Percentiles rank a stretch among this genome's conserved stretches.
Evolutionary conservation across 2,888 invertebrate species (phyloP).

Genomic region (Xiphydria camelus): DNA sequence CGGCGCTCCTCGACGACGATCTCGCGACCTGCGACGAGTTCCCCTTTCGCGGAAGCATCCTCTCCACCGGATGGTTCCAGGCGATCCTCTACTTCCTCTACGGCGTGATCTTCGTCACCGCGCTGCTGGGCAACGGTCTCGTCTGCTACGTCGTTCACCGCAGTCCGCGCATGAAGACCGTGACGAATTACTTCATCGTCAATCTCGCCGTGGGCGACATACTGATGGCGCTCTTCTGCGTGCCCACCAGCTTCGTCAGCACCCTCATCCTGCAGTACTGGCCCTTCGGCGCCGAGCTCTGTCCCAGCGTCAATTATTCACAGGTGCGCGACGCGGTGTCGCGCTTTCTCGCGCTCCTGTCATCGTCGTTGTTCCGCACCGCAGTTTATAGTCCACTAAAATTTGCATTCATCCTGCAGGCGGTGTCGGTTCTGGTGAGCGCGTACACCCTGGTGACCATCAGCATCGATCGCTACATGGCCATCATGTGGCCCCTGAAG

Average conservation of each 20-base stretch:
- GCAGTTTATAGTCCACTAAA: too few relatives aligned
- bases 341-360: too few relatives aligned
- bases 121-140: constrained; percentile 74
- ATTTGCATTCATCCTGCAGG: constrained; percentile 55
- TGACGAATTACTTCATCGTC: constrained; percentile 90
- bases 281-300: constrained; percentile 84
- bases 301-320: constrained; percentile 80
- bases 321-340: too few relatives aligned
- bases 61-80: constrained; percentile 65
- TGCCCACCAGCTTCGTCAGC: constrained; percentile 87
- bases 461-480: constrained; percentile 87
- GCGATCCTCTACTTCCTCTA: constrained; percentile 72
- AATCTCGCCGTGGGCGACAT: constrained; percentile 89
- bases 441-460: constrained; percentile 91
- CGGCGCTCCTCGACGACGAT: too few relatives aligned
- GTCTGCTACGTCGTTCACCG: constrained; percentile 87
- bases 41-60: constrained; percentile 22
- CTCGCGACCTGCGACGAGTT: constrained; percentile 24
- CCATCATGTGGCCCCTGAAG: constrained; percentile 85
- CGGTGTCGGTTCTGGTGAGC: constrained; percentile 79
- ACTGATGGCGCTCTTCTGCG: constrained; percentile 86
- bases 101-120: constrained; percentile 70
- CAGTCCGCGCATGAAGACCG: constrained; percentile 85
- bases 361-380: too few relatives aligned
- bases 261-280: constrained; percentile 80